A percentile compares a stretch with the other conserved stretches of the same genome.
phyloP scores from a whole-genome alignment of 2,888 invertebrate species.

The Drosophila robusta region DNA sequence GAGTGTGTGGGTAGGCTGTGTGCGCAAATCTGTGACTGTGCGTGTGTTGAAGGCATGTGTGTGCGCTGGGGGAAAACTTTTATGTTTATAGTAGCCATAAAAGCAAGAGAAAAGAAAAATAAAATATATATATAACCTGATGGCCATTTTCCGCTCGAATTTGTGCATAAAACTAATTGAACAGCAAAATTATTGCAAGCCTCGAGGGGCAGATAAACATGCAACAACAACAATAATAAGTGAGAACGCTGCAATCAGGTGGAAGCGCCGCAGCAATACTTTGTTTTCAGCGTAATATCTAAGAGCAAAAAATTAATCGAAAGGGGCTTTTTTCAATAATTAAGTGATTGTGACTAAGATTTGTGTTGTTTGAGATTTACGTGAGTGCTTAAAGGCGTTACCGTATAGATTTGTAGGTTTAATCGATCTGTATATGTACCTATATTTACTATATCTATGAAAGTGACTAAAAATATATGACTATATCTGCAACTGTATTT shows the following conservation, averaged over 20 bases:
- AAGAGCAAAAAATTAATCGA: too few relatives aligned
- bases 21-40: slow-evolving; percentile 9
- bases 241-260: not conserved
- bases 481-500: too few relatives aligned
- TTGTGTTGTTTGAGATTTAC: too few relatives aligned
- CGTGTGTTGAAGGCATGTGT: slow-evolving; percentile 20
- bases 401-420: too few relatives aligned
- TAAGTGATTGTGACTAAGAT: too few relatives aligned
- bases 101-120: slow-evolving; percentile 44
- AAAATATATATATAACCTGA: slow-evolving; percentile 24
- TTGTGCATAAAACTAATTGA: slow-evolving; percentile 74
- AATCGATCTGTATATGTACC: too few relatives aligned
- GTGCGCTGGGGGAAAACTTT: slow-evolving; percentile 65
- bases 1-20: slow-evolving; percentile 23
- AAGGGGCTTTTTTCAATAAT: too few relatives aligned
- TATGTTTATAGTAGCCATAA: slow-evolving; percentile 74
- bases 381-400: too few relatives aligned
- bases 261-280: not conserved
- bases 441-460: too few relatives aligned
- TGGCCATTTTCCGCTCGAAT: slow-evolving; percentile 60
- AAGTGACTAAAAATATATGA: too few relatives aligned
- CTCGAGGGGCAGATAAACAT: slow-evolving; percentile 63
- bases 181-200: slow-evolving; percentile 69
- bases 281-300: not conserved
- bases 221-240: slow-evolving; percentile 21